Conservation (phyloP, 2,797 vertebrate genomes). For the Dendrocincla fuliginosa region DNA sequence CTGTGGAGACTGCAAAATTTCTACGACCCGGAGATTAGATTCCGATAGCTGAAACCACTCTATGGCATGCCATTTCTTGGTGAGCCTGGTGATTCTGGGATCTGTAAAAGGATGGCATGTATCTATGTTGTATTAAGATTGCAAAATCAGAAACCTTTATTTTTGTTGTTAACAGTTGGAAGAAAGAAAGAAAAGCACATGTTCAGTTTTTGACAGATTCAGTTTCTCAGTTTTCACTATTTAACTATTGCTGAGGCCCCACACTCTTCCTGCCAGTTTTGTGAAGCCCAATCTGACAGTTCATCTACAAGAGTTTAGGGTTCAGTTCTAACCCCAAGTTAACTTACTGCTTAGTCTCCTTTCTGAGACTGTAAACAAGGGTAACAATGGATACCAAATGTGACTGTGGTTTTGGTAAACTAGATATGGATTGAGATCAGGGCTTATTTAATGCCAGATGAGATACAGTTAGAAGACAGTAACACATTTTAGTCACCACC, state of each 20-base stretch:
- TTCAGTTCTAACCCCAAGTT: not conserved
- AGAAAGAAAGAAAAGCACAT: not conserved
- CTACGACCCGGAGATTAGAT: not conserved
- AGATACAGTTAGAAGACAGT: not conserved
- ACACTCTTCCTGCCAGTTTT: not conserved
- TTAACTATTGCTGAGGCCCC: not conserved
- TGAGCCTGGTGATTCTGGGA: not conserved
- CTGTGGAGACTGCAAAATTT: not conserved
- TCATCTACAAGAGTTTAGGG: not conserved
- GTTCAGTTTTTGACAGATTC: not conserved
- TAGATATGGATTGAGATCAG: conserved; percentile 8
- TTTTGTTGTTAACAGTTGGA: not conserved
- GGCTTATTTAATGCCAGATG: not conserved
- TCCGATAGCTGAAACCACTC: not conserved
- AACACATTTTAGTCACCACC: not conserved
- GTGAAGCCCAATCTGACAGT: not conserved
- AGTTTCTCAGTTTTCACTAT: not conserved
- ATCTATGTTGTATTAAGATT: not conserved
- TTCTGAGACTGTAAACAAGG: conserved; percentile 25
- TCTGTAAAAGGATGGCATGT: not conserved
- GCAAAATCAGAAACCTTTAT: not conserved
- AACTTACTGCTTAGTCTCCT: not conserved
- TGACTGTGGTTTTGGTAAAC: conserved; percentile 34
- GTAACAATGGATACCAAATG: conserved; percentile 49
- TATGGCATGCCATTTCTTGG: not conserved